phyloP scores from a whole-genome alignment of 2,113 vertebrate genomes.

The Hyaena hyaena region DNA sequence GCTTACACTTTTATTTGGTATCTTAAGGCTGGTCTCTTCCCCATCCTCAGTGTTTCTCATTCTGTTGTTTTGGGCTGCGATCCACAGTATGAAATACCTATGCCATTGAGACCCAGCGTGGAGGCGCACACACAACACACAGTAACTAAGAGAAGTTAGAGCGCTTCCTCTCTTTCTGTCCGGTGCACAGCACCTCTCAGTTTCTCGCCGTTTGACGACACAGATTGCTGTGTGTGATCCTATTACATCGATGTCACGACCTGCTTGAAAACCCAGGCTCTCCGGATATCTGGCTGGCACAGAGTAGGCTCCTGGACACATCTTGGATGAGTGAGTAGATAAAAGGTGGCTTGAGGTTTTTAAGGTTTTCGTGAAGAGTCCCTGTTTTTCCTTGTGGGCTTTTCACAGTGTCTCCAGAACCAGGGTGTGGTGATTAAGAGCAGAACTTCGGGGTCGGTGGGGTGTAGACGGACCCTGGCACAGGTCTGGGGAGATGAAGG shows the following conservation, averaged over 20 bases:
- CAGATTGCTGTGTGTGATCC: background rate
- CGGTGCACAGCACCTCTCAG: fast-evolving
- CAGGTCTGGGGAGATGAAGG: fast-evolving
- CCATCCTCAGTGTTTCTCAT: background rate
- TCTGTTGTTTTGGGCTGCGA: fast-evolving
- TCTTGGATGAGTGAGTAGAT: background rate
- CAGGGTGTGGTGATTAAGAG: background rate
- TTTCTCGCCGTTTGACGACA: background rate
- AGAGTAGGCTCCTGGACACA: background rate
- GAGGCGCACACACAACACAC: background rate
- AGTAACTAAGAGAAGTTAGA: background rate
- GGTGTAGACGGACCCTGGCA: background rate
- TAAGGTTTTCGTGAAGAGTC: background rate
- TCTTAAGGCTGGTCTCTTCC: background rate
- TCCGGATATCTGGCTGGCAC: background rate
- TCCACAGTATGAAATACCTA: background rate
- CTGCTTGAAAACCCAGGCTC: background rate
- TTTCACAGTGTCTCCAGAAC: background rate
- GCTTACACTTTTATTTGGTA: background rate
- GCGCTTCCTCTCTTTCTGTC: no score
- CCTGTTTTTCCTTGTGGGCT: background rate
- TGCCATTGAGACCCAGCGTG: background rate
- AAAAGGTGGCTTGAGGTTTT: background rate
- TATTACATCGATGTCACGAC: background rate
- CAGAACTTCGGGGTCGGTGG: background rate